Evolutionary conservation across 2,888 invertebrate species (phyloP), one percentile per base, ranked within the genome.

Genomic region (Neoscelio sp.): DNA sequence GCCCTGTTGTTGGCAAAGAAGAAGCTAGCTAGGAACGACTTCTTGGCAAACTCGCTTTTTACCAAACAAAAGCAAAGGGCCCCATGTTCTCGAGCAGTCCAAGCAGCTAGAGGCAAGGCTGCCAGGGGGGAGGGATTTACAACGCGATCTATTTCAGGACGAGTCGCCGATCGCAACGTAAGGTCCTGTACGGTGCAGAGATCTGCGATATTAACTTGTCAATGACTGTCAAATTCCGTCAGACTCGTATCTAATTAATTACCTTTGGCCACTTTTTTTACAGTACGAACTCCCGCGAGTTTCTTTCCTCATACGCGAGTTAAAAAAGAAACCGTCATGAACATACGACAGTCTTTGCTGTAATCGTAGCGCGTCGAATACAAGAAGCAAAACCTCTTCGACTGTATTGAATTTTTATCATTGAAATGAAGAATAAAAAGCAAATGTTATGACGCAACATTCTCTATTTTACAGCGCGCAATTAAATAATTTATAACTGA

Each of bases 61-160:
- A 64, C 28, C 71, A 73, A 80, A 80, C 71, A 78, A 75, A 80
- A 78, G 62, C 42, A 75, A 80, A 78, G 62, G 70, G 78, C 46
- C 60, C 77, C 68, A 42, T 67, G 58, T 65, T 75, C 71, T 54
- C 65, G 73, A 73, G 73, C 65, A 48, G 68, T 40, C 46, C 62
- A 23, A 30, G 62, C 54, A 33, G 44, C 54, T 58, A 64, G 81
- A 82, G 78, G 67, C 78, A 76, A 70, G 70, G 42, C 60, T 50
- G 70, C 73, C 58, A 80, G 82, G 82, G 81, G 79, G 78, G 83
- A 83, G 84, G 84, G 87, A 87, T 84, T 85, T 86, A 84, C 81
- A 83, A 17, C 77, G 68, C 74, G 80, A 74, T 77, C 80, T 80
- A 80, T 80, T 80, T 77, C 80, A 80, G 58, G 77, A 79, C 80